Conservation (phyloP, 1,140 invertebrate species). For the Nasonia giraulti region DNA sequence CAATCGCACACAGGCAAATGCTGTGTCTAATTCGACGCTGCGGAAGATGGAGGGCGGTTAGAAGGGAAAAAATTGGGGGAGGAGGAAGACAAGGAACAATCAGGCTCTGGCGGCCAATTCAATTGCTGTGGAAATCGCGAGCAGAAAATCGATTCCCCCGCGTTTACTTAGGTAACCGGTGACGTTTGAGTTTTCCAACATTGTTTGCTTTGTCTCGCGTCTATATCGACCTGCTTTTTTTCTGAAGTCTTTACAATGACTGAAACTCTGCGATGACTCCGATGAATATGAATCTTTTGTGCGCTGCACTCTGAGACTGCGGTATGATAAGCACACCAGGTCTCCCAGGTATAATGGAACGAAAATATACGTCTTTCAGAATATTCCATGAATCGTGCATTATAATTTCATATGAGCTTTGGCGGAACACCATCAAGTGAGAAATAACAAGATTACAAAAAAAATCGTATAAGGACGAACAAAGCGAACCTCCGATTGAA, state of each 20-base stretch:
- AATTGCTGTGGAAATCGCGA: background rate
- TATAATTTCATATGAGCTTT: background rate
- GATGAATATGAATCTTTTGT: background rate
- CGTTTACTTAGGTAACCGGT: constrained; percentile 11
- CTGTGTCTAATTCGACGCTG: background rate
- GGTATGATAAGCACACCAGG: background rate
- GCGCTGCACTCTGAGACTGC: background rate
- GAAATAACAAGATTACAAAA: background rate
- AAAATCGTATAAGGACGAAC: background rate
- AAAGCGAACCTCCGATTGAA: background rate
- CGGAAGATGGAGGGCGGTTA: background rate
- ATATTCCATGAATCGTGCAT: background rate
- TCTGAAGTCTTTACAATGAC: background rate
- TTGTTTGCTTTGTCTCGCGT: background rate
- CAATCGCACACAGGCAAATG: background rate
- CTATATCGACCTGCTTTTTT: background rate
- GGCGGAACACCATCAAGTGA: background rate
- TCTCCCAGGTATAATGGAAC: background rate
- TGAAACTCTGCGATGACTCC: no score
- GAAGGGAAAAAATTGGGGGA: background rate
- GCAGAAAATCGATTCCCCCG: constrained; percentile 5
- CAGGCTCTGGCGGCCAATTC: background rate
- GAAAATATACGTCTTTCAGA: background rate
- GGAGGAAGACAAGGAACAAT: constrained; percentile 1
- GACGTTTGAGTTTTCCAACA: background rate